A percentile compares a stretch with the other conserved stretches of the same genome.
Conservation (phyloP, 2,797 vertebrate species). For the Argentina silus region DNA sequence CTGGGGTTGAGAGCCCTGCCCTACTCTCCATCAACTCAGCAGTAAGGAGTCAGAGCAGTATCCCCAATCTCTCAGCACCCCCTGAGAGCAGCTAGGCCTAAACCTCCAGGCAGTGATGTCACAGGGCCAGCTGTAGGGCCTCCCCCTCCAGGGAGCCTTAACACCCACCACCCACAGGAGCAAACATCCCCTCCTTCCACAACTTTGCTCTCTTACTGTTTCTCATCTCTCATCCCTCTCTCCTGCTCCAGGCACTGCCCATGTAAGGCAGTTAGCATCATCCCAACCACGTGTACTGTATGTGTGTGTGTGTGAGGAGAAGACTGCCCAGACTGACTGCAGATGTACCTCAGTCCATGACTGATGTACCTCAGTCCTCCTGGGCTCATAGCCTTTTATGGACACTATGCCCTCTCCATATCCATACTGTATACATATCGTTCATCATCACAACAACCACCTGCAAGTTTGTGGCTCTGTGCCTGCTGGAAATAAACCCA, state of each 20-base stretch:
- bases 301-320: slow-evolving; percentile 7
- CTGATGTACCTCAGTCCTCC: slow-evolving; percentile 11
- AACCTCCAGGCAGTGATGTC: slow-evolving; percentile 6
- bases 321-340: slow-evolving; percentile 21
- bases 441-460: neutral
- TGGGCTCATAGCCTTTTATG: slow-evolving; percentile 62
- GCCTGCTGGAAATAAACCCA: neutral
- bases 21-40: neutral
- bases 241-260: slow-evolving; percentile 49
- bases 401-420: slow-evolving; percentile 40
- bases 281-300: slow-evolving; percentile 15
- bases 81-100: neutral
- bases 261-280: slow-evolving; percentile 66
- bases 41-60: neutral
- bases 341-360: neutral
- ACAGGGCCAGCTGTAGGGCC: slow-evolving; percentile 30
- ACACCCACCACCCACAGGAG: neutral
- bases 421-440: neutral
- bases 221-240: slow-evolving; percentile 30
- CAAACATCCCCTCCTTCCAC: neutral
- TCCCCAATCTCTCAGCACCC: neutral
- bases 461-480: neutral
- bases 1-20: neutral
- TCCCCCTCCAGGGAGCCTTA: slow-evolving; percentile 36
- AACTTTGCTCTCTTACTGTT: slow-evolving; percentile 20